A percentile compares a stretch with the other conserved stretches of the same genome.
These are phyloP conservation scores for Drosophila mayri DNA, from an alignment of 1,140 invertebrate genomes.

Conservation along the genomic window DNA sequence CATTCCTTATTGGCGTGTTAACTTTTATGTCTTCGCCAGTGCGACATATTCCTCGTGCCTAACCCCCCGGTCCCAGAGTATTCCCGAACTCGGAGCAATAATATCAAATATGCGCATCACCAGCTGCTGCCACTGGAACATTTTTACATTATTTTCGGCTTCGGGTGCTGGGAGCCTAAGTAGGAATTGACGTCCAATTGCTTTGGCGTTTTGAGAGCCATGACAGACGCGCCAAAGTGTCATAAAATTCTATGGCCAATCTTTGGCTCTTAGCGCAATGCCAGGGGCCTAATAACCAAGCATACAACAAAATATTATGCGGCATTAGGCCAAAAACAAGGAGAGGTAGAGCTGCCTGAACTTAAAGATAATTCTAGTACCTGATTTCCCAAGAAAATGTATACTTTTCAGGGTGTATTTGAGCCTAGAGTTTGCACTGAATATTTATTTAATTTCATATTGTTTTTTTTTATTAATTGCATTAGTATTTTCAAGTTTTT, in stretches of 20 bases:
- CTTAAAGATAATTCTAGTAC: background rate
- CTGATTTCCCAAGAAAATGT: background rate
- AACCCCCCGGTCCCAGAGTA: background rate
- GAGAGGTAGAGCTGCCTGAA: background rate
- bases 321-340: background rate
- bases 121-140: conserved; percentile 67
- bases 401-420: background rate
- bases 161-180: conserved; percentile 51
- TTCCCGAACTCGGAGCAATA: conserved; percentile 42
- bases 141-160: conserved; percentile 53
- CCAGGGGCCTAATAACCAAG: conserved; percentile 62
- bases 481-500: background rate
- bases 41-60: conserved; percentile 25
- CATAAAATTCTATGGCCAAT: conserved; percentile 80
- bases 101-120: conserved; percentile 79
- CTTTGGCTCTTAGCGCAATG: conserved; percentile 73
- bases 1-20: conserved; percentile 69
- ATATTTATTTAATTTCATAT: background rate
- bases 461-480: no score
- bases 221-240: conserved; percentile 59
- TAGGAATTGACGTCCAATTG: conserved; percentile 79
- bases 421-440: no score
- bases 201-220: conserved; percentile 52
- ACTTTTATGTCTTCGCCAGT: conserved; percentile 63
- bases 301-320: conserved; percentile 33